Conservation (phyloP, 1,140 invertebrate genomes). For the Colletes latitarsis region DNA sequence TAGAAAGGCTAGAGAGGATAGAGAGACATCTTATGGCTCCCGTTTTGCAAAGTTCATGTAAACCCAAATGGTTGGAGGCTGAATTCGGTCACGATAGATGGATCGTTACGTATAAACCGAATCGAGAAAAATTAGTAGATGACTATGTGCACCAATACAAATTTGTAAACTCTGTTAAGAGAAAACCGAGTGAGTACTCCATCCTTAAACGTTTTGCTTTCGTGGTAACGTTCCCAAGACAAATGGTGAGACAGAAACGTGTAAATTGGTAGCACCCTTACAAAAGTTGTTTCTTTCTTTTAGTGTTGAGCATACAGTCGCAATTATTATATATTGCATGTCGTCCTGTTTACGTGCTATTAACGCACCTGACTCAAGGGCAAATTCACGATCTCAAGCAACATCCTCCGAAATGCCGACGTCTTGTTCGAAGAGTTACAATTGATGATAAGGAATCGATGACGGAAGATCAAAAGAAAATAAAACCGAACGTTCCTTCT, state of each 20-base stretch:
- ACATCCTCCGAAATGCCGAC: constrained; percentile 68
- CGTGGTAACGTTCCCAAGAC: background rate
- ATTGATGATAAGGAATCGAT: constrained; percentile 50
- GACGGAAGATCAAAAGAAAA: constrained; percentile 33
- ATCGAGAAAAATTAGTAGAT: constrained; percentile 76
- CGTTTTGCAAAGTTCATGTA: constrained; percentile 70
- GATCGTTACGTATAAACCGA: constrained; percentile 76
- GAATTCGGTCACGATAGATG: constrained; percentile 72
- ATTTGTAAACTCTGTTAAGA: constrained; percentile 73
- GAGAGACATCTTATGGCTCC: constrained; percentile 82
- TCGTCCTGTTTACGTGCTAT: constrained; percentile 77
- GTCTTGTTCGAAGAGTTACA: constrained; percentile 56
- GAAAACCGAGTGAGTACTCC: constrained; percentile 73
- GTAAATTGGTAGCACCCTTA: constrained; percentile 11
- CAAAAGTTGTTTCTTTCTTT: constrained; percentile 43
- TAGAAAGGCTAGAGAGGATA: constrained; percentile 81
- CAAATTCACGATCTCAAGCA: constrained; percentile 73
- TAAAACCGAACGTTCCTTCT: constrained; percentile 12
- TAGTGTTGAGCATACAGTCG: constrained; percentile 72
- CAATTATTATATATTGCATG: constrained; percentile 76
- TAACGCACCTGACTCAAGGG: constrained; percentile 75
- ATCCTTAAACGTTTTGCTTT: background rate
- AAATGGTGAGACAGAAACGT: background rate
- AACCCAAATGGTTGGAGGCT: constrained; percentile 80
- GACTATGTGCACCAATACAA: constrained; percentile 80